Evolutionary conservation across 2,797 vertebrate genomes (phyloP), one percentile per base, ranked within the genome.

Genomic region (Enteromius trimaculatus): DNA sequence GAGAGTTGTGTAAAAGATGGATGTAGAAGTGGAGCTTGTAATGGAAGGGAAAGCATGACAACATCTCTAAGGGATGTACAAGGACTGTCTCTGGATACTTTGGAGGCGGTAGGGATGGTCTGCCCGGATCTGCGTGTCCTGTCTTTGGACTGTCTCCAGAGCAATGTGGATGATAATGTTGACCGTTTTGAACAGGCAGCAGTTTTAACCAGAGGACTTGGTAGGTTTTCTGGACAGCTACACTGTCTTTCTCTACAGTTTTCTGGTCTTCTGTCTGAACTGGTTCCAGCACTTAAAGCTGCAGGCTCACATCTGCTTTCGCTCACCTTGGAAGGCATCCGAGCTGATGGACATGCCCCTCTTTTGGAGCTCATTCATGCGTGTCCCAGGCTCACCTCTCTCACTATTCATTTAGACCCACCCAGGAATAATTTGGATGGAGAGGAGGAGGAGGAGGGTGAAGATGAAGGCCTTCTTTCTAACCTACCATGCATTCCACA

Each of bases 311-410:
- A 60, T 16, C 91, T 97, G 69, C 80, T 85, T 4, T 90, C 88
- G 17, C 95, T 97, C 79, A 93, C 89, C 1, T 76, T 97, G 53
- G 94, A 96, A 1, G 95, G 95, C 21, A 91, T 96, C 77, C 90
- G 80, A 87, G 93, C 90, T 34, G 88, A 55, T 0, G 86, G 92
- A 0, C 81, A 86, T 1, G 64, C 86, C 0, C 85, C 92, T 1
- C 86, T 97, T 0, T 66, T 91, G 21, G 4, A 88, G 37, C 82
- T 96, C 55, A 91, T 97, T 3, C 44, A 72, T 70, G 31, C 82
- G 84, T 97, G 96, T 87, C 92, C 94, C 3, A 72, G 64, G 78
- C 94, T 97, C 82, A 86, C 19, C 77, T 85, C 91, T 3, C 93
- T 97, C 77, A 80, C 83, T 0, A 60, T 94, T 13, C 92, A 90